These are phyloP conservation scores for Paelopatides confundens DNA, from an alignment of 53 echinoderm and acorn worm species.

Conservation along the genomic window DNA sequence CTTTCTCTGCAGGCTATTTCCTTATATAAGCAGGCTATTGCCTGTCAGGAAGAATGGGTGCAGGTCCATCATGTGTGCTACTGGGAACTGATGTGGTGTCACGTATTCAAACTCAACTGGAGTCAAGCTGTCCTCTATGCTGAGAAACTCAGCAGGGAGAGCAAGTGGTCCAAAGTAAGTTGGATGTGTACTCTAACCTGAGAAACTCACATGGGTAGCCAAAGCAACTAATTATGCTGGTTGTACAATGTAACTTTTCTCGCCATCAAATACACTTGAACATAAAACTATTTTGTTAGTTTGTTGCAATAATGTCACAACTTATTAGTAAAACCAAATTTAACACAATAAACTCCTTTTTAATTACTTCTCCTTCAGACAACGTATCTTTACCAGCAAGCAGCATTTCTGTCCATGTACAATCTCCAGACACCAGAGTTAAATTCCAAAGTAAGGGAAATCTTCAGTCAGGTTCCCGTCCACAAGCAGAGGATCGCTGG, in stretches of 20 bases:
- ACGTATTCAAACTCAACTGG: slow-evolving; percentile 95
- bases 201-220: too few relatives aligned
- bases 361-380: slow-evolving; percentile 57
- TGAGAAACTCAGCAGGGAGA: slow-evolving; percentile 87
- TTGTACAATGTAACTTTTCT: too few relatives aligned
- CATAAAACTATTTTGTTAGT: too few relatives aligned
- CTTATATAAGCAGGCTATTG: slow-evolving; percentile 89
- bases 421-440: slow-evolving; percentile 59
- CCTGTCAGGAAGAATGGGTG: slow-evolving; percentile 91
- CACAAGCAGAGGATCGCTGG: slow-evolving; percentile 96
- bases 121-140: slow-evolving; percentile 89
- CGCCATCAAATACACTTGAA: too few relatives aligned
- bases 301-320: too few relatives aligned
- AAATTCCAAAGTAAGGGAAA: slow-evolving; percentile 64
- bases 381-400: slow-evolving; percentile 92
- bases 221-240: too few relatives aligned
- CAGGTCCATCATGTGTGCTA: slow-evolving; percentile 98
- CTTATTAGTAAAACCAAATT: too few relatives aligned
- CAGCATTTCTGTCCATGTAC: slow-evolving; percentile 92
- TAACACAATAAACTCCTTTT: too few relatives aligned
- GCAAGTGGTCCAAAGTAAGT: slow-evolving; percentile 98
- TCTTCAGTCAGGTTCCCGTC: slow-evolving; percentile 84
- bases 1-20: slow-evolving; percentile 77
- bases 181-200: too few relatives aligned
- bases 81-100: slow-evolving; percentile 99